phyloP scores from a whole-genome alignment of 2,113 vertebrate genomes.

The Rostratula benghalensis region DNA sequence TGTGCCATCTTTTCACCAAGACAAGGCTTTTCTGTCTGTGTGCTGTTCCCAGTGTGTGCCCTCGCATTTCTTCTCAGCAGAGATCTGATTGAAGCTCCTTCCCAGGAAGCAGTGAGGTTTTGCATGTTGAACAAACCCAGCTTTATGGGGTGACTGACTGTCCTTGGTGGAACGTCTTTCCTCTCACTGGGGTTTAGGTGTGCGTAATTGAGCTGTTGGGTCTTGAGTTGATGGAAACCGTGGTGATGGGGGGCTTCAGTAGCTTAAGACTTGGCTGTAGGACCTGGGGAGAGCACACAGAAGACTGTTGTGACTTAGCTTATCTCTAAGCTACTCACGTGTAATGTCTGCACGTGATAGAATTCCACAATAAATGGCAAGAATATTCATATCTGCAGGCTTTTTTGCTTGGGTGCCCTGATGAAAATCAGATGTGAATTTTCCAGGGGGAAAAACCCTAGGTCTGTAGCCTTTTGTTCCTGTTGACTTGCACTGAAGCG shows the following conservation, averaged over 20 bases:
- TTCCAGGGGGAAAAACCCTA: background rate
- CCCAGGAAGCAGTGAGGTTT: slow-evolving; percentile 39
- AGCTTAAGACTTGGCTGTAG: background rate
- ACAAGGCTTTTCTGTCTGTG: background rate
- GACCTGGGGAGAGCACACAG: background rate
- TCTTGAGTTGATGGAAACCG: background rate
- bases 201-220: background rate
- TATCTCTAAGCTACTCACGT: accelerated
- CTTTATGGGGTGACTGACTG: slow-evolving; percentile 31
- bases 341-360: background rate
- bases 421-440: background rate
- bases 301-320: background rate
- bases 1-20: background rate
- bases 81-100: background rate
- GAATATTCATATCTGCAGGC: background rate
- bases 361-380: background rate
- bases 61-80: background rate
- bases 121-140: background rate
- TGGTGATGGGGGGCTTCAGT: background rate
- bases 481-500: background rate
- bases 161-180: slow-evolving; percentile 4
- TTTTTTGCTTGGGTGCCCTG: background rate
- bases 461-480: background rate
- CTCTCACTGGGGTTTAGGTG: background rate
- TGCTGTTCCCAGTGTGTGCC: background rate